phyloP scores from a whole-genome alignment of 1,140 invertebrate species.

The Aleiodes sp. region DNA sequence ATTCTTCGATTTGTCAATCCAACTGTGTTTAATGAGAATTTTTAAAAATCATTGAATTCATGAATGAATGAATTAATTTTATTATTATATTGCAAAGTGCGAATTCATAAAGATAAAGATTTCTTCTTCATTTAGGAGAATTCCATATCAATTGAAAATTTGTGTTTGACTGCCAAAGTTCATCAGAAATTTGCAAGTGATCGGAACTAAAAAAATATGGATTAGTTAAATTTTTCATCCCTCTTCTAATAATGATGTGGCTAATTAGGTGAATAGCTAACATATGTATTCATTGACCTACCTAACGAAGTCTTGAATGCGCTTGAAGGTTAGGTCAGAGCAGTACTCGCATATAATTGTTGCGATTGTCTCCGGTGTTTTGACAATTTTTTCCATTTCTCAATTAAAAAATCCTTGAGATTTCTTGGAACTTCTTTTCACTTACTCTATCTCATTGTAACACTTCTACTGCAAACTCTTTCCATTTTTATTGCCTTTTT shows the following conservation, averaged over 20 bases:
- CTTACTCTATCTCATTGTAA: not conserved
- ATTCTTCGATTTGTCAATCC: too few relatives aligned
- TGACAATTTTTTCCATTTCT: slow-evolving; percentile 58
- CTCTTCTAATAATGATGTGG: not conserved
- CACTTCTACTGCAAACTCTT: not conserved
- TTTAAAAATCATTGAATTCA: too few relatives aligned
- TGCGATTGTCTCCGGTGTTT: slow-evolving; percentile 48
- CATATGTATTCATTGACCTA: slow-evolving; percentile 39
- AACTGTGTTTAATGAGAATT: too few relatives aligned
- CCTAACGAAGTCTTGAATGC: slow-evolving; percentile 62
- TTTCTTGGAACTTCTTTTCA: not conserved
- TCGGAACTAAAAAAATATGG: too few relatives aligned
- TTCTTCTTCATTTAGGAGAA: too few relatives aligned
- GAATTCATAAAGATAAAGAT: too few relatives aligned
- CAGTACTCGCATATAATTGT: slow-evolving; percentile 60
- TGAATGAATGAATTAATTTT: too few relatives aligned
- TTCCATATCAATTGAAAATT: too few relatives aligned
- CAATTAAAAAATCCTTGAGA: not conserved
- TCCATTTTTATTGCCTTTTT: not conserved
- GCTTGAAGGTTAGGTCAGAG: slow-evolving; percentile 61
- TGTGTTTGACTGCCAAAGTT: too few relatives aligned
- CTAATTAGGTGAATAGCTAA: not conserved
- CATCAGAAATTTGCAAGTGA: too few relatives aligned
- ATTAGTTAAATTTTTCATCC: too few relatives aligned
- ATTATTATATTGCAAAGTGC: too few relatives aligned